phyloP scores from a whole-genome alignment of 2,888 invertebrate genomes.

The Proisotoma minuta region DNA sequence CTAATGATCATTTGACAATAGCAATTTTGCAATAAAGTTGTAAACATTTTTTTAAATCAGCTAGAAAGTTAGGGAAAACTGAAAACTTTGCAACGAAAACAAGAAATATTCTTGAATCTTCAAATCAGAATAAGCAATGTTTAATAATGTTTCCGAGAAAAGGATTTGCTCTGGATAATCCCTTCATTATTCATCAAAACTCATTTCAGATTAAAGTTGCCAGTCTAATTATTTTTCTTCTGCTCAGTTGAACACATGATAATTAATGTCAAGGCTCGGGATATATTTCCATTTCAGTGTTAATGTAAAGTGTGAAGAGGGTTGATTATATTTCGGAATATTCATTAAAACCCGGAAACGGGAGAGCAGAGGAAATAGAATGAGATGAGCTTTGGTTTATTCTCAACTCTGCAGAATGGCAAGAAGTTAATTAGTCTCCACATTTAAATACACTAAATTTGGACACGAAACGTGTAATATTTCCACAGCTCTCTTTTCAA shows the following conservation, averaged over 20 bases:
- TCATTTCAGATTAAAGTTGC: neutral
- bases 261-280: conserved; percentile 45
- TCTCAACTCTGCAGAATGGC: too few species aligned
- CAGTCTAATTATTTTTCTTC: conserved; percentile 46
- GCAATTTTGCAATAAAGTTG: too few species aligned
- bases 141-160: too few species aligned
- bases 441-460: too few species aligned
- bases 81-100: too few species aligned
- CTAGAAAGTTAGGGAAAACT: too few species aligned
- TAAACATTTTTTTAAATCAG: too few species aligned
- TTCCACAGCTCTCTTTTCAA: conserved; percentile 18
- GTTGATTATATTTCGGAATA: conserved; percentile 38
- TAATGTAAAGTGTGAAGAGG: conserved; percentile 44
- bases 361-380: conserved; percentile 39
- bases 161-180: too few species aligned
- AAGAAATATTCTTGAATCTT: too few species aligned
- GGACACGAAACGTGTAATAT: too few species aligned
- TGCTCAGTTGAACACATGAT: conserved; percentile 43
- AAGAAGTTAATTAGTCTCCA: conserved; percentile 45
- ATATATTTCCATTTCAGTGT: conserved; percentile 44
- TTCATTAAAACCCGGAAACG: conserved; percentile 47
- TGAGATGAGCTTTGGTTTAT: conserved; percentile 2
- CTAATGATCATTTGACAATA: too few species aligned
- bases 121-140: too few species aligned
- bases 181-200: neutral